These are phyloP conservation scores for Epirrhoe alternata DNA, from an alignment of 2,888 invertebrate species.

Conservation along the genomic window DNA sequence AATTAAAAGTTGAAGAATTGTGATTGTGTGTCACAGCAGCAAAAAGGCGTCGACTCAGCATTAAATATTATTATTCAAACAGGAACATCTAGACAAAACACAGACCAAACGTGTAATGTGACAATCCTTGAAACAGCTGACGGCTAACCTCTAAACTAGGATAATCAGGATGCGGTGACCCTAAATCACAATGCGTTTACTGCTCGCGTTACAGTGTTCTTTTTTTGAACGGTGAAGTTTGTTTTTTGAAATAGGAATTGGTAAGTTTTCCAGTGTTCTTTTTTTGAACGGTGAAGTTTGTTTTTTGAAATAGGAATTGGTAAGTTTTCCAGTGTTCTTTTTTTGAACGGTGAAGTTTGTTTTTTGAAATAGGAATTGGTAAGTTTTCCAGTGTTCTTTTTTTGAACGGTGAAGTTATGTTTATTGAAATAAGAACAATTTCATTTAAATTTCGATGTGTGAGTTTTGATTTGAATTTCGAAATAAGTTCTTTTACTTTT, in stretches of 20 bases:
- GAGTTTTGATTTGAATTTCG: too few species aligned
- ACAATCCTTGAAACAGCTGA: conserved; percentile 27
- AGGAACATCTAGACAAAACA: conserved; percentile 1
- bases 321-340: neutral
- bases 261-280: neutral
- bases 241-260: too few species aligned
- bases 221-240: neutral
- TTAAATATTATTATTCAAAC: neutral
- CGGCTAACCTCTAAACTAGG: conserved; percentile 32
- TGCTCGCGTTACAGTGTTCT: conserved; percentile 7
- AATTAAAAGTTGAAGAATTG: too few species aligned
- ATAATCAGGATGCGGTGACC: conserved; percentile 38
- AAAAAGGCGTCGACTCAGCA: too few species aligned
- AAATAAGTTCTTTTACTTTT: too few species aligned
- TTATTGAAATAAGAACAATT: too few species aligned
- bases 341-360: neutral
- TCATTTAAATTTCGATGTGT: too few species aligned
- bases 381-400: neutral
- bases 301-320: too few species aligned
- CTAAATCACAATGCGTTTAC: conserved; percentile 29
- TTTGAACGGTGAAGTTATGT: too few species aligned
- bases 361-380: too few species aligned
- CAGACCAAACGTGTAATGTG: conserved; percentile 16
- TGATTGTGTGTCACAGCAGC: too few species aligned
- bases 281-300: neutral